Evolutionary conservation across 2,797 vertebrate genomes (phyloP), one percentile per base, ranked within the genome.

Genomic region (Schizopygopsis malacanthus): DNA sequence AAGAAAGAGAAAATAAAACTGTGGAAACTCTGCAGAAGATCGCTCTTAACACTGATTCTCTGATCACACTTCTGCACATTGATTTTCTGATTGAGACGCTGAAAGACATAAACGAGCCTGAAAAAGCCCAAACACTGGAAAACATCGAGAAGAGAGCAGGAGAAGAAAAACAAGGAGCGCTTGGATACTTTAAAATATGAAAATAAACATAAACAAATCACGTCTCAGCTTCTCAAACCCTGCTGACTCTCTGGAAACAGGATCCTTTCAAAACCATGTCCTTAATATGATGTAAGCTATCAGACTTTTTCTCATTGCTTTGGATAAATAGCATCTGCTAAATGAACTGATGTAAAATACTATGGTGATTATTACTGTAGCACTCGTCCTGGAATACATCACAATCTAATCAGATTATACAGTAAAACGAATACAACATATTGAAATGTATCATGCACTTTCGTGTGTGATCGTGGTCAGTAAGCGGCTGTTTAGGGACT

Each of bases 21-120:
- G n/a, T 63, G 4, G 1, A 63, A 0, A 2, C 0, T 6, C 56
- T 79, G 3, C 0, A 79, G 7, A 18, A 0, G 2, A 79, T 50
- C 15, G 15, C 47, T 6, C 15, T 50, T 4, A 50, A 50, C 0
- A 6, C 47, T 16, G 47, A 50, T 16, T 50, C 47, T 16, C 15
- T 50, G 47, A 6, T 43, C 2, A 15, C 13, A 6, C n/a, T 63
- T 0, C 13, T 0, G 0, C 39, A 63, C 0, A 0, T 28, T 11
- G 22, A 79, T 61, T 6, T 2, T 18, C 13, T 79, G 7, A 18
- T 18, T 63, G 54, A 79, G 13, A 79, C n/a, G 3, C 0, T 77
- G 33, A 54, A 56, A 33, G 33, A 77, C 39, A 56, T 56, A 0
- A 13, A 39, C 4, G 50, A 77, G 0, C 6, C 11, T 56, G 18